Percentiles rank a stretch among this genome's conserved stretches.
These are phyloP conservation scores for Ploceus nigricollis DNA, from an alignment of 2,113 vertebrate species.

Conservation along the genomic window DNA sequence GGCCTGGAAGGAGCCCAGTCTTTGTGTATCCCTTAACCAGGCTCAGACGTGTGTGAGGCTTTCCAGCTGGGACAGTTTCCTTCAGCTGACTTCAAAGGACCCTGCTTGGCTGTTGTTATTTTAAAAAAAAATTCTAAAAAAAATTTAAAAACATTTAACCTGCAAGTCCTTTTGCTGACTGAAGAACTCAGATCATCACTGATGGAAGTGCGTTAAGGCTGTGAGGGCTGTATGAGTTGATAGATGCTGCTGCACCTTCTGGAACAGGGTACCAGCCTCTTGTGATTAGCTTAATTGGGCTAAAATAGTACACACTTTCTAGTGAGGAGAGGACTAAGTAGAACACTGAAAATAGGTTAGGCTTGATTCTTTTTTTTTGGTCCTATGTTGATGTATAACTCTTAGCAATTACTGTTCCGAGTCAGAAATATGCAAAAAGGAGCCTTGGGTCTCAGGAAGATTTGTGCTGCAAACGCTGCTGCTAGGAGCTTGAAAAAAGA, in stretches of 20 bases:
- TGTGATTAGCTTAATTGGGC: background rate
- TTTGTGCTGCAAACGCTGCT: conserved; percentile 68
- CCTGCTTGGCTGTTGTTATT: background rate
- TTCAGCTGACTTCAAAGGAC: background rate
- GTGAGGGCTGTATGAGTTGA: background rate
- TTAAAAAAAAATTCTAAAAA: background rate
- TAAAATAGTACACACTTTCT: background rate
- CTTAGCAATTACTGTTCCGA: conserved; percentile 32
- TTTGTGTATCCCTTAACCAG: conserved; percentile 30
- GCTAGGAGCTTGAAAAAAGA: conserved; percentile 72
- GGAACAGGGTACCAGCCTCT: background rate
- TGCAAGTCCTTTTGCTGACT: background rate
- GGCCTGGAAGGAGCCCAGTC: conserved; percentile 45
- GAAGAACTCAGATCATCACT: background rate
- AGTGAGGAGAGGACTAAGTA: background rate
- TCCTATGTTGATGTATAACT: background rate
- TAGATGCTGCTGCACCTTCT: background rate
- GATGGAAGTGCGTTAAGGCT: background rate
- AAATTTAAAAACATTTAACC: background rate
- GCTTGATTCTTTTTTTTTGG: background rate
- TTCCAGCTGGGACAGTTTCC: conserved; percentile 10
- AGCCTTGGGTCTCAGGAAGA: conserved; percentile 17
- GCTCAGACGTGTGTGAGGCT: background rate
- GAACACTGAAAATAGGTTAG: background rate
- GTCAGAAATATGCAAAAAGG: conserved; percentile 38